phyloP scores from a whole-genome alignment of 2,797 vertebrate species.

The Pseudocheirus occidentalis region DNA sequence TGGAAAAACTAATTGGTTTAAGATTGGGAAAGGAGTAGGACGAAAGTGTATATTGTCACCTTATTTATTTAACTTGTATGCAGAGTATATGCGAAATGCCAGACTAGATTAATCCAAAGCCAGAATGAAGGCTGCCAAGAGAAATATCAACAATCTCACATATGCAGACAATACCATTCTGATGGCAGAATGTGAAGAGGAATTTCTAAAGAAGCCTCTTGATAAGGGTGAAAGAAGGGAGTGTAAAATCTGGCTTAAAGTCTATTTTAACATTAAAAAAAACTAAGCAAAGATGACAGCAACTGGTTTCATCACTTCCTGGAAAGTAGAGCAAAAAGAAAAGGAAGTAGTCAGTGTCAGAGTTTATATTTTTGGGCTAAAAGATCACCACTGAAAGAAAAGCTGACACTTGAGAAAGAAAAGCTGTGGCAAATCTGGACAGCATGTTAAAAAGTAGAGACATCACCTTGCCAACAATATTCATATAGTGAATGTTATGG shows the following conservation, averaged over 20 bases:
- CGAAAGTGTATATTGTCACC: background rate
- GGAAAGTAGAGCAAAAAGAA: background rate
- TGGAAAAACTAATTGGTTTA: too few species aligned
- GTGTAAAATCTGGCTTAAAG: background rate
- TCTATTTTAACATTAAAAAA: background rate
- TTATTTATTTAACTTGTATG: background rate
- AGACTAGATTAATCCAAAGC: background rate
- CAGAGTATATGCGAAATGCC: background rate
- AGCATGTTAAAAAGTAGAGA: background rate
- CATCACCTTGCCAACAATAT: background rate
- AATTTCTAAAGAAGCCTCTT: background rate
- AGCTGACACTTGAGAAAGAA: too few species aligned
- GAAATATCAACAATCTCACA: background rate
- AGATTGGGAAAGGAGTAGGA: too few species aligned
- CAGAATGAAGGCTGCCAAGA: background rate
- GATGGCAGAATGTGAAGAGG: background rate
- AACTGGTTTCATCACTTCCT: background rate
- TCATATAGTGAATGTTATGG: background rate
- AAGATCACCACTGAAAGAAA: too few species aligned
- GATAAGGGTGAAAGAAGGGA: background rate
- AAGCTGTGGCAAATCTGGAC: background rate
- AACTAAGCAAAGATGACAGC: background rate
- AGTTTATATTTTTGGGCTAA: background rate
- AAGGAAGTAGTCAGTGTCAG: background rate
- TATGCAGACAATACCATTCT: background rate